Percentiles rank a stretch among this genome's conserved stretches.
Conservation (phyloP, 53 echinoderm and acorn worm genomes). For the Patiria pectinifera region DNA sequence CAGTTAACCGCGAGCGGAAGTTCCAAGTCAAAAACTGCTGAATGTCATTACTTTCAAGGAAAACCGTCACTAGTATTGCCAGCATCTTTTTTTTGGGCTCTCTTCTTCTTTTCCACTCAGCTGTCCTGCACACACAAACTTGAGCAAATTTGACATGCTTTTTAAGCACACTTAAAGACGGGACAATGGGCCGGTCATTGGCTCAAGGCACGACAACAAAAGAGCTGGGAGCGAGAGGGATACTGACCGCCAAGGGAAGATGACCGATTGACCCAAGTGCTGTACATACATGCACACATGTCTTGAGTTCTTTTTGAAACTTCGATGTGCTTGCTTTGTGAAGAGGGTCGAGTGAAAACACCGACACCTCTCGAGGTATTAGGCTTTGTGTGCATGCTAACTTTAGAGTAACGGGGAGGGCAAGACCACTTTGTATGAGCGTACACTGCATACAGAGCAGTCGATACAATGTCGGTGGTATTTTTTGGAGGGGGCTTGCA, state of each 20-base stretch:
- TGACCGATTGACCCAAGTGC: conserved; percentile 50
- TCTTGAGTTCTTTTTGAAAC: not conserved
- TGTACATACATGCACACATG: conserved; percentile 1
- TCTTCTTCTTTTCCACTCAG: not conserved
- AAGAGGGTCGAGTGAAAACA: not conserved
- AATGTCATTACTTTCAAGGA: not conserved
- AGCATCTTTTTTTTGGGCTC: not conserved
- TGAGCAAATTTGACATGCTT: conserved; percentile 57
- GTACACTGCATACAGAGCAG: not conserved
- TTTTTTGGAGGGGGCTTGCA: not conserved
- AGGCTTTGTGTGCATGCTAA: not conserved
- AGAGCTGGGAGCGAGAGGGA: not conserved
- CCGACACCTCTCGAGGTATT: conserved; percentile 2
- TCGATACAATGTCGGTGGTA: not conserved
- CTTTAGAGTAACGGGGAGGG: no score
- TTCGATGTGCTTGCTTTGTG: not conserved
- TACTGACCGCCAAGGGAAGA: conserved; percentile 14
- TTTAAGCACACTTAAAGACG: conserved; percentile 26
- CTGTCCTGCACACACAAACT: not conserved
- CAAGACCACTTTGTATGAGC: no score
- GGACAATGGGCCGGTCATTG: conserved; percentile 19
- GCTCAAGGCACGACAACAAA: conserved; percentile 15
- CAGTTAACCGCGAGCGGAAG: not conserved
- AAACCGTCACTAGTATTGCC: not conserved
- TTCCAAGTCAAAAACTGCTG: not conserved